Percentiles rank a stretch among this genome's conserved stretches.
Evolutionary conservation across 2,113 vertebrate species (phyloP).

Genomic region (Scolopax mira): DNA sequence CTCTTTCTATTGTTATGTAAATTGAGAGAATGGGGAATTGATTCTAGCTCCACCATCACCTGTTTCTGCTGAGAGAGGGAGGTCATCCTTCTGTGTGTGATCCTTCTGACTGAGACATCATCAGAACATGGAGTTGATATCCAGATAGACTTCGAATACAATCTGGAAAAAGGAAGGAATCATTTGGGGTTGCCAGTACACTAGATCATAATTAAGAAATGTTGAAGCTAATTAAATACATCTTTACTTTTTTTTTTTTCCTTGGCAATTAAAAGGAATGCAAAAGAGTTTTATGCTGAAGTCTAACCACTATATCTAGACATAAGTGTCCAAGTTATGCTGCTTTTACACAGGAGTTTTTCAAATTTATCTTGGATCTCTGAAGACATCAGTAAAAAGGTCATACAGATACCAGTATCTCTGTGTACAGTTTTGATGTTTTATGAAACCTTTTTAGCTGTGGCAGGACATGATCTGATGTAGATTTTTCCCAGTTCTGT

Average conservation of each 20-base stretch:
- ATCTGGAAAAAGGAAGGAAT: not conserved
- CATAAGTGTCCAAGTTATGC: not conserved
- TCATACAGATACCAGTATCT: not conserved
- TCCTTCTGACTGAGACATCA: not conserved
- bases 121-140: not conserved
- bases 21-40: not conserved
- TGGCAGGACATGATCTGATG: not conserved
- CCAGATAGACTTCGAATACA: not conserved
- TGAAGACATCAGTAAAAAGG: not conserved
- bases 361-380: not conserved
- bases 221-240: not conserved
- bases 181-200: not conserved
- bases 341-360: not conserved
- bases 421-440: not conserved
- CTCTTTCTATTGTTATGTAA: not conserved
- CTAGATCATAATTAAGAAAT: not conserved
- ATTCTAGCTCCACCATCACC: not conserved
- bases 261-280: not conserved
- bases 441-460: not conserved
- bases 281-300: not conserved
- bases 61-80: not conserved
- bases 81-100: not conserved
- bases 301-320: not conserved
- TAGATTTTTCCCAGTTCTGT: not conserved
- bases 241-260: not conserved